These are phyloP conservation scores for Conus canariensis DNA, from an alignment of 2,888 invertebrate genomes.

Conservation along the genomic window DNA sequence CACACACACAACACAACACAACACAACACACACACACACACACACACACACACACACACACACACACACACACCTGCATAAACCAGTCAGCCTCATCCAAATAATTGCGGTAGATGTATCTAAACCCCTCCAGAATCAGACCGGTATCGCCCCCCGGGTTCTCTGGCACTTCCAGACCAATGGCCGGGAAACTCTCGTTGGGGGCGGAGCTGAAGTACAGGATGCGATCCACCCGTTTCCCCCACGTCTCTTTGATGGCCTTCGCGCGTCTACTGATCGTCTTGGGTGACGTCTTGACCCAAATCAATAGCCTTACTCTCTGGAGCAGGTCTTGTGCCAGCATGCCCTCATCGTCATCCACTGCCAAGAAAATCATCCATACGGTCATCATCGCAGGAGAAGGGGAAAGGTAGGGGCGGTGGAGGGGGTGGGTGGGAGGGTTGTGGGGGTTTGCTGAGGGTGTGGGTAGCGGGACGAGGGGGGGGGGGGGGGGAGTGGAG, in stretches of 20 bases:
- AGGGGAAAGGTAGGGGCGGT: too few species aligned
- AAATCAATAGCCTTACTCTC: slow-evolving; percentile 92
- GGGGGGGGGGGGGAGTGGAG: too few species aligned
- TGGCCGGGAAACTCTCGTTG: slow-evolving; percentile 87
- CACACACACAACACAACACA: neutral
- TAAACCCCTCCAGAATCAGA: slow-evolving; percentile 96
- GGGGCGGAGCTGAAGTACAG: slow-evolving; percentile 78
- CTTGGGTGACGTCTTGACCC: slow-evolving; percentile 95
- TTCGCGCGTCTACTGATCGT: slow-evolving; percentile 92
- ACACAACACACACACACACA: neutral
- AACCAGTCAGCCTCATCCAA: slow-evolving; percentile 96
- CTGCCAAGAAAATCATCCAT: neutral
- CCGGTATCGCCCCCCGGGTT: slow-evolving; percentile 96
- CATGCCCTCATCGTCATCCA: slow-evolving; percentile 47
- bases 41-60: neutral
- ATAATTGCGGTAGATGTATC: slow-evolving; percentile 90
- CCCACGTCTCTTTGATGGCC: slow-evolving; percentile 97
- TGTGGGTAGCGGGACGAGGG: too few species aligned
- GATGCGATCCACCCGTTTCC: slow-evolving; percentile 84
- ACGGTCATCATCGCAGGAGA: too few species aligned
- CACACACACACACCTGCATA: slow-evolving; percentile 84
- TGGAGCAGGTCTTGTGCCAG: slow-evolving; percentile 81
- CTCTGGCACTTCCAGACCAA: slow-evolving; percentile 89
- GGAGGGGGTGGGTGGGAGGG: too few species aligned
- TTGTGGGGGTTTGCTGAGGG: too few species aligned